Percentiles rank a stretch among this genome's conserved stretches.
These are phyloP conservation scores for Nymphicus hollandicus DNA, from an alignment of 2,113 vertebrate genomes.

Conservation along the genomic window DNA sequence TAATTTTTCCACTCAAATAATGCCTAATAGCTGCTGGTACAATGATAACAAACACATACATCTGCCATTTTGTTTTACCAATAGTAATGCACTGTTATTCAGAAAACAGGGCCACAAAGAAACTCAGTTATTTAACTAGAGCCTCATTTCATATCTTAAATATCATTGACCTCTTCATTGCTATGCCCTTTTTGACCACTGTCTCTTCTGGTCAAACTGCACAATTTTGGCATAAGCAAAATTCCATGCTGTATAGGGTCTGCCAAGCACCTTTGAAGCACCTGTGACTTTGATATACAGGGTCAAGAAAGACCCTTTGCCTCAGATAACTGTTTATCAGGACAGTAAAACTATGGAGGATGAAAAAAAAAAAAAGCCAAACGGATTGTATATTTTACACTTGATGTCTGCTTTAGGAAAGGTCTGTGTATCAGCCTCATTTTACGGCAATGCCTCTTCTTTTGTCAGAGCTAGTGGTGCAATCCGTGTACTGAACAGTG, in stretches of 20 bases:
- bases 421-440: accelerated
- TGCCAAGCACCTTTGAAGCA: background rate
- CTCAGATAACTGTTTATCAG: background rate
- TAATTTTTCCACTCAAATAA: background rate
- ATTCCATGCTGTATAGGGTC: too few relatives aligned
- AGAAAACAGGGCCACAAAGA: background rate
- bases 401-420: background rate
- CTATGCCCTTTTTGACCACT: background rate
- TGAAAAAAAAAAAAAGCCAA: background rate
- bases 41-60: background rate
- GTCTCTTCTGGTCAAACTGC: background rate
- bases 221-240: background rate
- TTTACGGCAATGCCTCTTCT: background rate
- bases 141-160: background rate
- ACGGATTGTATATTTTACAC: accelerated
- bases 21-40: background rate
- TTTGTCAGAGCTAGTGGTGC: background rate
- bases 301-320: background rate
- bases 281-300: background rate
- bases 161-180: background rate
- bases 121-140: background rate
- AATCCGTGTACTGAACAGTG: background rate
- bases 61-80: background rate
- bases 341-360: background rate
- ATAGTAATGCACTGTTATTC: background rate